Conservation (phyloP, 2,113 vertebrate genomes). For the Neomonachus schauinslandi region DNA sequence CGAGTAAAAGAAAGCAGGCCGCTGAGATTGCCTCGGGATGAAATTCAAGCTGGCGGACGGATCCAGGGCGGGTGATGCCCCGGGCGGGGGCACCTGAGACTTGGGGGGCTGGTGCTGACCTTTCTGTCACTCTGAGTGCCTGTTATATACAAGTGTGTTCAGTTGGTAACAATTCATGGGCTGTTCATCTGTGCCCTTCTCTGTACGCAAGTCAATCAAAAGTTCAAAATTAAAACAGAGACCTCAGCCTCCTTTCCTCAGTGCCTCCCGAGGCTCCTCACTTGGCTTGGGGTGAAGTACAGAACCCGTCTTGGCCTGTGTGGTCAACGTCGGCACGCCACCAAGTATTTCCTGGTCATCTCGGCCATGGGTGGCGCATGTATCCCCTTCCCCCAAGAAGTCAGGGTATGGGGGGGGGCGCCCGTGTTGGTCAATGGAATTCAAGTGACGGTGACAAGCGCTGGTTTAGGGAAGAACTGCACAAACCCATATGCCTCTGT, state of each 20-base stretch:
- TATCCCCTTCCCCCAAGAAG: accelerated
- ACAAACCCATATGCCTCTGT: background rate
- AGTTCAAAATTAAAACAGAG: background rate
- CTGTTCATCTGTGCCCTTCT: background rate
- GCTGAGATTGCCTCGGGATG: accelerated
- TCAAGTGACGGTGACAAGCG: background rate
- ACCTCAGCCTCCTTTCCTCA: too few species aligned
- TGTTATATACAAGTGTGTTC: background rate
- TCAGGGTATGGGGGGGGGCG: background rate
- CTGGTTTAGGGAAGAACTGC: background rate
- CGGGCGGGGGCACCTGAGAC: background rate
- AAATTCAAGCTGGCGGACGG: background rate
- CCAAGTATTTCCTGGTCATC: background rate
- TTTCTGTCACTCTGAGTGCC: background rate
- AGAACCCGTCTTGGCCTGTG: background rate
- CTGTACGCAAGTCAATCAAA: background rate
- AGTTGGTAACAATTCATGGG: background rate
- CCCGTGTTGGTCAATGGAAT: background rate
- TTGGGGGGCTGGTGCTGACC: background rate
- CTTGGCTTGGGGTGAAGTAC: background rate
- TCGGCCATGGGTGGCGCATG: accelerated
- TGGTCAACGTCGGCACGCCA: background rate
- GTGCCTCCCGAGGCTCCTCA: background rate
- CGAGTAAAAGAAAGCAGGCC: background rate
- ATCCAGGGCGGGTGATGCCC: background rate